These are phyloP conservation scores for Dipodomys merriami DNA, from an alignment of 2,113 vertebrate species.

Conservation along the genomic window DNA sequence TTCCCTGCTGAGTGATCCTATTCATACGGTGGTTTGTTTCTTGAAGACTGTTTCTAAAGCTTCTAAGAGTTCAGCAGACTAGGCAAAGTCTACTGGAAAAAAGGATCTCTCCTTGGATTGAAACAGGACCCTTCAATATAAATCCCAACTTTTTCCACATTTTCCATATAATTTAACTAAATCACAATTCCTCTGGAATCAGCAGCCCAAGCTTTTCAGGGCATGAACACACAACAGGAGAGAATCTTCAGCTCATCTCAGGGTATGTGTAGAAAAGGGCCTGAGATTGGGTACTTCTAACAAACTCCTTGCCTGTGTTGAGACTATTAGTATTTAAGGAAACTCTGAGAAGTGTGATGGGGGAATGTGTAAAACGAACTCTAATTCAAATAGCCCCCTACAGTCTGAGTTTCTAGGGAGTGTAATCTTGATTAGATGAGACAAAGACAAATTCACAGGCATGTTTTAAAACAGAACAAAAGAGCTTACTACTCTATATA, in stretches of 20 bases:
- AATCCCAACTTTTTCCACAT: not conserved
- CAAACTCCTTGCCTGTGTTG: accelerated
- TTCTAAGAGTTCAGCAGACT: not conserved
- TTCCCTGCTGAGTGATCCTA: not conserved
- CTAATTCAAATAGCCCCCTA: too few species aligned
- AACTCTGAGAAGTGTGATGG: not conserved
- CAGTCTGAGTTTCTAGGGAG: too few species aligned
- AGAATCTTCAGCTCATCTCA: not conserved
- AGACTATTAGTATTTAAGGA: too few species aligned
- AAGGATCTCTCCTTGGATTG: not conserved
- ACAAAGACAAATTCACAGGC: not conserved
- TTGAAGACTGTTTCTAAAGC: not conserved
- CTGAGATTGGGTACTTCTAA: not conserved
- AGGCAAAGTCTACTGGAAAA: not conserved
- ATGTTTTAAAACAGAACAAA: not conserved
- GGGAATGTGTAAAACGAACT: not conserved
- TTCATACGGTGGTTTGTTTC: not conserved
- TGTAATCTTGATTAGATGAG: not conserved
- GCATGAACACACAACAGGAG: not conserved
- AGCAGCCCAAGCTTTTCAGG: accelerated
- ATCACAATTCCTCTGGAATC: not conserved
- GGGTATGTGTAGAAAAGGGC: not conserved
- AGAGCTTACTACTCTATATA: not conserved
- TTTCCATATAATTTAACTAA: not conserved
- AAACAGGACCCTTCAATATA: not conserved